Conservation (phyloP, 2,888 invertebrate species). For the Lycia hirtaria region DNA sequence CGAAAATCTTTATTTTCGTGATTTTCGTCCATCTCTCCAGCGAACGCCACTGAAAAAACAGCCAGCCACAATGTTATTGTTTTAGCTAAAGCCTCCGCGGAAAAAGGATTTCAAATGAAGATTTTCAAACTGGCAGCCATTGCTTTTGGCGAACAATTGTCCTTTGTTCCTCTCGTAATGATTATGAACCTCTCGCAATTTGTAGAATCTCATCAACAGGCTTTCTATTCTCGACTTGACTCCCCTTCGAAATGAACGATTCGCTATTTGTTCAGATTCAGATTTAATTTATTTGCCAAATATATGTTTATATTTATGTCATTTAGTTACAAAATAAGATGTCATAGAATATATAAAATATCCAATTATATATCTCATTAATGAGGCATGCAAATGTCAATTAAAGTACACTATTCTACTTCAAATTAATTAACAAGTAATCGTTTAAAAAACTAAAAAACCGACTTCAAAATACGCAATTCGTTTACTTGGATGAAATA, state of each 20-base stretch:
- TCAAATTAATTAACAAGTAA: too few relatives aligned
- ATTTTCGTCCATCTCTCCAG: constrained; percentile 6
- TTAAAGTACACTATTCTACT: too few relatives aligned
- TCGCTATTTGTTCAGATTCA: constrained; percentile 6
- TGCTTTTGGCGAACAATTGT: constrained; percentile 24
- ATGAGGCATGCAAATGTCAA: too few relatives aligned
- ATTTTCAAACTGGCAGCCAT: constrained; percentile 25
- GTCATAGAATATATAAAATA: too few relatives aligned
- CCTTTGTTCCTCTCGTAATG: constrained; percentile 29
- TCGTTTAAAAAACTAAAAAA: too few relatives aligned
- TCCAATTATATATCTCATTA: too few relatives aligned
- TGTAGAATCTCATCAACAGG: constrained; percentile 24
- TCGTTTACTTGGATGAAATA: too few relatives aligned
- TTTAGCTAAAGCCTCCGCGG: constrained; percentile 29
- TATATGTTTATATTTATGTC: background rate
- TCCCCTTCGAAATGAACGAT: background rate
- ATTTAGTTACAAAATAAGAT: too few relatives aligned
- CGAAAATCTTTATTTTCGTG: constrained; percentile 3
- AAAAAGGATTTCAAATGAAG: constrained; percentile 30
- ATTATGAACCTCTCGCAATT: constrained; percentile 28
- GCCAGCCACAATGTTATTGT: constrained; percentile 24
- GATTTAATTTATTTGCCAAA: background rate
- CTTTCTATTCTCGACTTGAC: constrained; percentile 16
- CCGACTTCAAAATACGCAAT: too few relatives aligned
- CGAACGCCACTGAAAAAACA: constrained; percentile 21